phyloP scores from a whole-genome alignment of 2,113 vertebrate species.

The Cyanistes caeruleus region DNA sequence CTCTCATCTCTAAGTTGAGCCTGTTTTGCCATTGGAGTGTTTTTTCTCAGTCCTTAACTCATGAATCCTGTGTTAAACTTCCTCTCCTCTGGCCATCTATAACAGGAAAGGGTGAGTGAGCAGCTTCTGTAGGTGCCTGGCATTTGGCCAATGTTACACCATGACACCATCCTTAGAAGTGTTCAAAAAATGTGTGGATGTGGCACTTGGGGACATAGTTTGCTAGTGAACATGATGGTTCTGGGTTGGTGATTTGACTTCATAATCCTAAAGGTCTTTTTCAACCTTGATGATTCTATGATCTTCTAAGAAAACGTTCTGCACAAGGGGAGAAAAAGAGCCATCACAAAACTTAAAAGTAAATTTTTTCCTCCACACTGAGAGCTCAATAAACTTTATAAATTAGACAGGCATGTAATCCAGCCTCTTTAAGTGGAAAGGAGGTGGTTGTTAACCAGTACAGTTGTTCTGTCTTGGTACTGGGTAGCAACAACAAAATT shows the following conservation, averaged over 20 bases:
- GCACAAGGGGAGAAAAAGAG: background rate
- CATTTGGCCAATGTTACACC: background rate
- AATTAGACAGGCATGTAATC: background rate
- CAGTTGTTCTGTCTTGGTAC: background rate
- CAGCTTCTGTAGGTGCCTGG: rapidly evolving
- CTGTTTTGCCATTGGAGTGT: background rate
- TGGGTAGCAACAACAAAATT: background rate
- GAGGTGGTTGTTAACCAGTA: background rate
- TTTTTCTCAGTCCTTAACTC: background rate
- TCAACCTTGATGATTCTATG: background rate
- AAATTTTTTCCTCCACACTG: background rate
- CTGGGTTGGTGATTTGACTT: background rate
- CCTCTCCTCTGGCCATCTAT: background rate
- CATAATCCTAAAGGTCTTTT: background rate
- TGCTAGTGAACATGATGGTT: background rate
- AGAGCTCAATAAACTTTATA: background rate
- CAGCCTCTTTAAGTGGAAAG: background rate
- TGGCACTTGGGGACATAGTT: background rate
- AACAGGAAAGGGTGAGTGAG: background rate
- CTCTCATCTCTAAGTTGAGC: background rate
- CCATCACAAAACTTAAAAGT: background rate
- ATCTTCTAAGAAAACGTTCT: background rate
- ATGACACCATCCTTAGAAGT: background rate
- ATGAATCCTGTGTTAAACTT: background rate
- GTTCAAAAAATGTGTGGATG: background rate